Evolutionary conservation across 2,797 vertebrate species (phyloP), one percentile per base, ranked within the genome.

Genomic region (Manis crassicaudata): DNA sequence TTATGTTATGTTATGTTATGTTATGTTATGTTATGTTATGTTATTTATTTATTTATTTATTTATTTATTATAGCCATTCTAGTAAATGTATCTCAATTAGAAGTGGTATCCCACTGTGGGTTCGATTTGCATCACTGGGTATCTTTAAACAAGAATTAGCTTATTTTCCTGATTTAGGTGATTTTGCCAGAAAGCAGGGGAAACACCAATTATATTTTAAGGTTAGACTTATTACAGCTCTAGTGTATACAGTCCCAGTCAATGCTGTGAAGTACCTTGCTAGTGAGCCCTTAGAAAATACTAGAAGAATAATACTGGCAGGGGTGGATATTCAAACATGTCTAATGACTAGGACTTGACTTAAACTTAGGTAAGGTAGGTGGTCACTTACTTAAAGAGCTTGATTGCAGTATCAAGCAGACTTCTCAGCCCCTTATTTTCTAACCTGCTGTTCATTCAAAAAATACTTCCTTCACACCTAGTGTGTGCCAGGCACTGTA

Each of bases 111-210:
- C 67, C 35, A 13, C 9, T 54, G 8, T 90, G 20, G 23, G 62
- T 83, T 79, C 83, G 81, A 88, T 88, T 50, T 65, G 83, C 21
- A 58, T 35, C 56, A 65, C 14, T 72, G 62, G 80, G 37, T 86
- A 56, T 89, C 62, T 92, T 70, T 52, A 94, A 87, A 86, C 27
- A 82, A 65, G 18, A 32, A 20, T 52, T 56, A 77, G 62, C 72
- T 77, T 82, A 25, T 88, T 88, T 14, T 50, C 7, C 7, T 84
- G 54, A n/a, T 87, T 65, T 58, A 9, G 7, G 77, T 58, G 43
- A 79, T 82, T 92, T 96, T 92, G 18, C 62, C 21, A 96, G 89
- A 72, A 94, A 79, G 62, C 20, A 82, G 63, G 14, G 52, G 50
- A 87, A 85, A 72, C 50, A 65, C 21, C 18, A 46, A 54, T 84